Conservation (phyloP, 2,113 vertebrate genomes). For the Sphyrna mokarran region DNA sequence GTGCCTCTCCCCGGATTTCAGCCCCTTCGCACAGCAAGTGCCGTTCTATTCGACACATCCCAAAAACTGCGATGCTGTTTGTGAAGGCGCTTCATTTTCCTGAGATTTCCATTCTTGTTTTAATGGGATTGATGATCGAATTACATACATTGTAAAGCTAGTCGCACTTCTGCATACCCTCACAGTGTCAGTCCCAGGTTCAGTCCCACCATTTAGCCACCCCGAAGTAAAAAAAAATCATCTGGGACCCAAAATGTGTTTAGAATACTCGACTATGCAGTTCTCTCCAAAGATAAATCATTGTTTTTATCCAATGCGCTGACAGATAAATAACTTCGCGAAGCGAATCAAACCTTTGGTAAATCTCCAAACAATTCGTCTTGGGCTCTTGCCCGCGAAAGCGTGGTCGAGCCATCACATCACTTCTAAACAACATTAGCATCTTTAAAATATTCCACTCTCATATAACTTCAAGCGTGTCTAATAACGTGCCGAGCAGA, state of each 20-base stretch:
- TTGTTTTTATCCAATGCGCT: background rate
- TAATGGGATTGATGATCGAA: background rate
- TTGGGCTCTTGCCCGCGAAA: background rate
- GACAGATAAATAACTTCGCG: background rate
- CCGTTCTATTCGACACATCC: background rate
- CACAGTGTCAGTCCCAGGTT: background rate
- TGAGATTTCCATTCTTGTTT: background rate
- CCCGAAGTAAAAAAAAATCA: background rate
- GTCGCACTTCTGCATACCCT: background rate
- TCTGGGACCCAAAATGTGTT: background rate
- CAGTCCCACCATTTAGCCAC: background rate
- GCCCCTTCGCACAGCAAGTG: background rate
- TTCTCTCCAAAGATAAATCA: background rate
- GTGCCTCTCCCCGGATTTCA: background rate
- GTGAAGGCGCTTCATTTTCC: background rate
- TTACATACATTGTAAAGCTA: background rate
- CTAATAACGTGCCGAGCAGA: conserved; percentile 62
- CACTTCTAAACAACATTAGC: conserved; percentile 48
- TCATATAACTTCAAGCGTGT: conserved; percentile 57
- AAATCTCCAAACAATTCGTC: background rate
- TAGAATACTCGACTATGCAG: background rate
- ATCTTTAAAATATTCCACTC: conserved; percentile 58
- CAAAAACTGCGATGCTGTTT: background rate
- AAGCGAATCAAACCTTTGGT: background rate
- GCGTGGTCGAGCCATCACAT: background rate